Base-by-base conservation (phyloP, 2,888 invertebrate genomes). In the Therioaphis trifolii region DNA sequence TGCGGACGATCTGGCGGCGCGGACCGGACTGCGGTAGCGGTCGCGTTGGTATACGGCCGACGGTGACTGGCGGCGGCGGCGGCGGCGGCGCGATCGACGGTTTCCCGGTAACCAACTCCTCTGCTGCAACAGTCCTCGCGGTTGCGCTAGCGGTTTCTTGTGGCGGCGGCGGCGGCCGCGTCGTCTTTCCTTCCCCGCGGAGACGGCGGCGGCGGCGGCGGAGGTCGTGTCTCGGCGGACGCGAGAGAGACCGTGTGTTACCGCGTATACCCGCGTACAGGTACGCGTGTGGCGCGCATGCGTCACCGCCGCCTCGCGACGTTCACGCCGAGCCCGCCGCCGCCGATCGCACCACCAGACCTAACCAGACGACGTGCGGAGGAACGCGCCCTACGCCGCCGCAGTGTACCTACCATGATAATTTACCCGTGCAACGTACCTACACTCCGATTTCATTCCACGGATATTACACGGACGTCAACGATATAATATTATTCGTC, bases 221-320 rank as follows among this genome's bases (percentile, higher is more conserved):
- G 7, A 7, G 7, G 35, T 5, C 35, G 35, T 35, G 35, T 35
- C 35, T 3, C 35, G 35, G 35, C 35, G 35, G 35, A 3, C 4
- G 35, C 35, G 35, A 35, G 35, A 3, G 7, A 35, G 4, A 35
- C 35, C 35, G 7, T 7, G 7, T 35, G 7, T 35, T 35, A 35
- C 35, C 0, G 1, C 29, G 49, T 14, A 29, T 1, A 21, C 2
- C 4, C 11, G 18, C 43, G 29, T n/a, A n/a, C n/a, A 0, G 12
- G 52, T 9, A 49, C 77, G 77, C 77, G 66, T 66, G 66, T 66
- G 12, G 52, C 4, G 66, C 77, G 77, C 77, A 78, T 66, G 66
- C 77, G 66, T 21, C 63, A 40, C n/a, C n/a, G 29, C 21, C 49
- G 24, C 21, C 58, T 35, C 52, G 27, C 75, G 49, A 49, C 49